phyloP scores from a whole-genome alignment of 1,140 invertebrate genomes.

The Littorina saxatilis region DNA sequence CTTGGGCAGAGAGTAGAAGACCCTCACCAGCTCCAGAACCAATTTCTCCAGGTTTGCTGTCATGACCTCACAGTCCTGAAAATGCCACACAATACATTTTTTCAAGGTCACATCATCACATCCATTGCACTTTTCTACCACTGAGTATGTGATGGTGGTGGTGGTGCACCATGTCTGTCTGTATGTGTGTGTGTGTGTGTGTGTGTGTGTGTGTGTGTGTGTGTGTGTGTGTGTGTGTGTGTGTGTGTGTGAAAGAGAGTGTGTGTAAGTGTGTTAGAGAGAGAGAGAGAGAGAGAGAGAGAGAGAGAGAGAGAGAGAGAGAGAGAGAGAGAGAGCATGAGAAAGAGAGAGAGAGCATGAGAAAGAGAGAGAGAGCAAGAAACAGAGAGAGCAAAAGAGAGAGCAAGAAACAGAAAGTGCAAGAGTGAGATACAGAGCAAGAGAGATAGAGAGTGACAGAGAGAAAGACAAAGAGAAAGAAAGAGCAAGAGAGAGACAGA shows the following conservation, averaged over 20 bases:
- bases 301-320: not conserved
- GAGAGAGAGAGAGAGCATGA: not conserved
- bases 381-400: not conserved
- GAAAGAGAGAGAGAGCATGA: too few relatives aligned
- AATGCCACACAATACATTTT: too few relatives aligned
- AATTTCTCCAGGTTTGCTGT: constrained; percentile 47
- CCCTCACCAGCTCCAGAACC: constrained; percentile 51
- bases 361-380: not conserved
- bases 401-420: too few relatives aligned
- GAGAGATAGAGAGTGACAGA: too few relatives aligned
- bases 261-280: not conserved
- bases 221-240: not conserved
- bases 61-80: constrained; percentile 44
- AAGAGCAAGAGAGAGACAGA: too few relatives aligned
- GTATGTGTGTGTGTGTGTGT: constrained; percentile 7
- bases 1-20: constrained; percentile 60
- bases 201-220: not conserved
- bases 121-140: too few relatives aligned
- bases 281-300: not conserved
- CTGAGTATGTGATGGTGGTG: too few relatives aligned
- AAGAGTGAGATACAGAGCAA: too few relatives aligned
- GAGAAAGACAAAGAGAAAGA: too few relatives aligned
- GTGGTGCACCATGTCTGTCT: not conserved
- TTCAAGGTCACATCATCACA: too few relatives aligned
- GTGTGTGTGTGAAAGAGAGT: not conserved